Conservation (phyloP, 2,888 invertebrate genomes). For the Dryomyza anilis region DNA sequence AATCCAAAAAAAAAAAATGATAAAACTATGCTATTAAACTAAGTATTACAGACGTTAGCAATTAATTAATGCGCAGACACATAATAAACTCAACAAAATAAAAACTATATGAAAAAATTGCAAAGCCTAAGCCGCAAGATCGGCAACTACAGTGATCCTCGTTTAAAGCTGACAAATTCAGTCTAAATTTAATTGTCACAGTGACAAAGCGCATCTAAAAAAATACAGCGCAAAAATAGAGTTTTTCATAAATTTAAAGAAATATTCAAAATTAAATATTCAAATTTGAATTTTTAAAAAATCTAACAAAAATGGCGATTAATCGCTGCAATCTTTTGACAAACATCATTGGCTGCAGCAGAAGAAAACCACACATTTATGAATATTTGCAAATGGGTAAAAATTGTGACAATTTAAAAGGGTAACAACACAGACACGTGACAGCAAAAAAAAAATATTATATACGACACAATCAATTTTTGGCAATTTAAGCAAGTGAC, state of each 20-base stretch:
- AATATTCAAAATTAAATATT: not conserved
- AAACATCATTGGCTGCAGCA: slow-evolving; percentile 33
- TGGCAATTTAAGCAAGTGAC: not conserved
- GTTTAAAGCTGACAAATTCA: slow-evolving; percentile 31
- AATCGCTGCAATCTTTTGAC: slow-evolving; percentile 40
- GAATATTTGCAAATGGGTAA: not conserved
- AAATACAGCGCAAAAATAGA: not conserved
- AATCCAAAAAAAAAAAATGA: too few species aligned
- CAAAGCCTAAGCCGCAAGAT: too few species aligned
- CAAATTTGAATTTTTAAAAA: not conserved
- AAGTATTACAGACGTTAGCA: too few species aligned
- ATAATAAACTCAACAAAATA: too few species aligned
- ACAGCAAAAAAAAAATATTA: not conserved
- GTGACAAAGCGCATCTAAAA: slow-evolving; percentile 42
- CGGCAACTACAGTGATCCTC: too few species aligned
- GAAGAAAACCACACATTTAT: slow-evolving; percentile 30
- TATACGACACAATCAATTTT: slow-evolving; percentile 12
- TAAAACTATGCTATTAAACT: too few species aligned
- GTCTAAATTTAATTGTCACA: slow-evolving; percentile 47
- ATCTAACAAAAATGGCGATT: slow-evolving; percentile 34
- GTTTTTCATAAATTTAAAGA: not conserved
- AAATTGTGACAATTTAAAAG: not conserved
- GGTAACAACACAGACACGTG: not conserved
- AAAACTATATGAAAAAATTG: too few species aligned
- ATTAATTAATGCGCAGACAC: too few species aligned